Conservation (phyloP, 35 echinoderm and acorn worm genomes). For the Ptychodera flava region DNA sequence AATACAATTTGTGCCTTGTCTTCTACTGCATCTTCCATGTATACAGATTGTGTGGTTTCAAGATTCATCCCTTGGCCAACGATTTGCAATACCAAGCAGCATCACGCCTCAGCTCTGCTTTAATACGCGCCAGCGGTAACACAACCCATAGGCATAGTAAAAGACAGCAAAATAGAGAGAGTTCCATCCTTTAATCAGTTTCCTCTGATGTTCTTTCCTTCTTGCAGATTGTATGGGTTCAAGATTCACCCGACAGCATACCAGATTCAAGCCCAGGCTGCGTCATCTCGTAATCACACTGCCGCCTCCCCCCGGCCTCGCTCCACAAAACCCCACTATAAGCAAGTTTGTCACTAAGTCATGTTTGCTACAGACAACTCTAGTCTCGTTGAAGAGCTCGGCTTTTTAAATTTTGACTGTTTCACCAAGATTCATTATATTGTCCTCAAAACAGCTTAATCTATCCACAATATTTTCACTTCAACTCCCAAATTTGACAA, state of each 20-base stretch:
- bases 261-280: neutral
- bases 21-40: neutral
- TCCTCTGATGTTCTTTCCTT: neutral
- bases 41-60: slow-evolving; percentile 93
- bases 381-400: too few species aligned
- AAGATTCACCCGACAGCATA: neutral
- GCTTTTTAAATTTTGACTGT: too few species aligned
- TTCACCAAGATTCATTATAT: too few species aligned
- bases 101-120: slow-evolving; percentile 80
- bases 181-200: neutral
- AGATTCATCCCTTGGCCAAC: slow-evolving; percentile 95
- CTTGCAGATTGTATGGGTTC: neutral
- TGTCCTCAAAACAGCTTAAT: too few species aligned
- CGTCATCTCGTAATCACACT: neutral
- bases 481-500: too few species aligned
- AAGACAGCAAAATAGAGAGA: neutral
- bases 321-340: neutral
- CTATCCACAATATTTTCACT: too few species aligned
- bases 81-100: slow-evolving; percentile 97
- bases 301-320: too few species aligned
- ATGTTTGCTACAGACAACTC: too few species aligned
- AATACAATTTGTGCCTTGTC: neutral
- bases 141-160: slow-evolving; percentile 23
- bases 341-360: too few species aligned
- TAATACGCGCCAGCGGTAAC: slow-evolving; percentile 48